phyloP scores from a whole-genome alignment of 2,113 vertebrate species.

The Nipponia nippon region DNA sequence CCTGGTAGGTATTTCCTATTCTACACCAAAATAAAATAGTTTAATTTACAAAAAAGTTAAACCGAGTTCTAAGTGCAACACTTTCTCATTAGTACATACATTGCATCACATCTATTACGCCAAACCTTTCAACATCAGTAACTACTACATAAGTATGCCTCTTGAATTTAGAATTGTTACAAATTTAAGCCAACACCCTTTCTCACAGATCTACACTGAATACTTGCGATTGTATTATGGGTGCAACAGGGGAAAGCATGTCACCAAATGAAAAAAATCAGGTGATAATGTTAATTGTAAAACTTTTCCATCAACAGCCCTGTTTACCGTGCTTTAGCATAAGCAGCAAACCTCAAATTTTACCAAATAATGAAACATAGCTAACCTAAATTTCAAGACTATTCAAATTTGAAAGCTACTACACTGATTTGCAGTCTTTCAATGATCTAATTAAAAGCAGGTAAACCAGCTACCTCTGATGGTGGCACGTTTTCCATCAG shows the following conservation, averaged over 20 bases:
- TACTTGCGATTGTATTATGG: rapidly evolving
- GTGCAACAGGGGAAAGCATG: background rate
- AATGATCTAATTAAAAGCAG: background rate
- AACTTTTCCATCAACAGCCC: background rate
- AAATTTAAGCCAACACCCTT: background rate
- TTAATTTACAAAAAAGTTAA: background rate
- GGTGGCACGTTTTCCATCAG: background rate
- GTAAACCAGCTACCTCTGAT: background rate
- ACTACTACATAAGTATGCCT: background rate
- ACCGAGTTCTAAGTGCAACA: background rate
- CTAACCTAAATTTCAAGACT: background rate
- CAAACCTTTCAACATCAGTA: background rate
- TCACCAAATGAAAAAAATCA: background rate
- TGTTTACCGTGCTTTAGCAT: background rate
- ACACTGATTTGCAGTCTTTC: background rate
- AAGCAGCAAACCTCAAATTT: background rate
- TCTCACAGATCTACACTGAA: background rate
- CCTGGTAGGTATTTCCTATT: background rate
- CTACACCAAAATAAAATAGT: background rate
- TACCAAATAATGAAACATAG: background rate
- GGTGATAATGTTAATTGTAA: rapidly evolving
- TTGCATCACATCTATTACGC: background rate
- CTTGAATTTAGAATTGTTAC: background rate
- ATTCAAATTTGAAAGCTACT: background rate
- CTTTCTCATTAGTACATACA: background rate